Evolutionary conservation across 2,888 invertebrate species (phyloP).

Genomic region (Drosophila recens): DNA sequence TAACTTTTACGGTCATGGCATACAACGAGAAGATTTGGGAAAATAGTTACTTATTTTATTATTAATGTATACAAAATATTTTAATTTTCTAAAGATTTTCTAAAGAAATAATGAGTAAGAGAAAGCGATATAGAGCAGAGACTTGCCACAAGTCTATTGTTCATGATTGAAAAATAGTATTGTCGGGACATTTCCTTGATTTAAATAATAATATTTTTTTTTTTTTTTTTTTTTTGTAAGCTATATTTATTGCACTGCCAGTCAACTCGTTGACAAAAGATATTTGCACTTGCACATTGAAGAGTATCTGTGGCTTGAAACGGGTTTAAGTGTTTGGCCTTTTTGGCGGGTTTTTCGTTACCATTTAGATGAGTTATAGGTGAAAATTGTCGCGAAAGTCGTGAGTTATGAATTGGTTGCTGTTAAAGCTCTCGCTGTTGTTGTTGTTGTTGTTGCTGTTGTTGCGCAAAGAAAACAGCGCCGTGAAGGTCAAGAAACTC

Average conservation of each 20-base stretch:
- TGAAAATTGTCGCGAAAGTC: constrained; percentile 80
- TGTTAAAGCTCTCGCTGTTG: constrained; percentile 40
- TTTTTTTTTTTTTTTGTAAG: background rate
- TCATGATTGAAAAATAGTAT: background rate
- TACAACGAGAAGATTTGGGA: too few relatives aligned
- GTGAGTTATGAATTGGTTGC: constrained; percentile 73
- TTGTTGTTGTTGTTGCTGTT: constrained; percentile 19
- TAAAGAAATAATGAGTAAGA: background rate
- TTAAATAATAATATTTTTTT: background rate
- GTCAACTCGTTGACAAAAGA: constrained; percentile 16
- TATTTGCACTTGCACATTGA: constrained; percentile 30
- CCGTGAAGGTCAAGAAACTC: constrained; percentile 71
- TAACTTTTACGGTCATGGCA: too few relatives aligned
- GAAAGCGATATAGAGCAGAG: background rate
- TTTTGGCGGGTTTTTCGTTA: constrained; percentile 64
- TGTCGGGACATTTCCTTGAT: constrained; percentile 2
- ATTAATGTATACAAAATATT: background rate
- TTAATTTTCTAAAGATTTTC: too few relatives aligned
- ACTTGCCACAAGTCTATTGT: background rate
- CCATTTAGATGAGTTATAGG: constrained; percentile 77
- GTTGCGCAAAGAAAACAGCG: constrained; percentile 53
- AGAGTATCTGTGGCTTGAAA: constrained; percentile 41
- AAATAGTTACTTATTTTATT: background rate
- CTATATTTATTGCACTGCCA: background rate
- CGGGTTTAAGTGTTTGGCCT: constrained; percentile 48